Evolutionary conservation across 2,797 vertebrate species (phyloP).

Genomic region (Pitangus sulphuratus): DNA sequence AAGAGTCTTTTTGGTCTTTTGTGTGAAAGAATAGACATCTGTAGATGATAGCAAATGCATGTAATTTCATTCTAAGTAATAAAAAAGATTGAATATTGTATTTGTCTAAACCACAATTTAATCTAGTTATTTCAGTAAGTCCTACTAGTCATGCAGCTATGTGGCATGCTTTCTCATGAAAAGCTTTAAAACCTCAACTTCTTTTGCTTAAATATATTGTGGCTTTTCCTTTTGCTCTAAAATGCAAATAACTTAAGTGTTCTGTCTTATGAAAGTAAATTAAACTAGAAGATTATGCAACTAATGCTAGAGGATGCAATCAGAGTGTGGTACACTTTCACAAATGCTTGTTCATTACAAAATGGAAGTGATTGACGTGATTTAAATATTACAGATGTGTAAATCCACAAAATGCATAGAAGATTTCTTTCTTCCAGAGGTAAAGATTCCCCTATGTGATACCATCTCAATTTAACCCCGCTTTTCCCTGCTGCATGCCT

Average conservation of each 20-base stretch:
- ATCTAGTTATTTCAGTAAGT: not conserved
- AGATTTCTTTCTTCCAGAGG: not conserved
- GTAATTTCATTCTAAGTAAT: not conserved
- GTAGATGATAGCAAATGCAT: not conserved
- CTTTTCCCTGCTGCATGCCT: not conserved
- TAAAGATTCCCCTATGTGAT: not conserved
- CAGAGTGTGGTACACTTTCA: not conserved
- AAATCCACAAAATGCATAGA: not conserved
- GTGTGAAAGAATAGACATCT: not conserved
- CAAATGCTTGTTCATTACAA: not conserved
- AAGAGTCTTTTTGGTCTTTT: not conserved
- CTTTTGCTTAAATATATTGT: not conserved
- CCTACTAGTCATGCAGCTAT: not conserved
- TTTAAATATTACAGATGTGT: not conserved
- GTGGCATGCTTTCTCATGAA: not conserved
- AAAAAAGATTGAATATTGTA: not conserved
- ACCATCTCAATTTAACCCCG: not conserved
- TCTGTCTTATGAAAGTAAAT: not conserved
- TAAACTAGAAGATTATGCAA: not conserved
- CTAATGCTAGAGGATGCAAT: not conserved
- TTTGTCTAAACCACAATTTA: not conserved
- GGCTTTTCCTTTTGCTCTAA: not conserved
- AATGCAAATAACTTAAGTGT: not conserved
- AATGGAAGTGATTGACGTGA: not conserved
- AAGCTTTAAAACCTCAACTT: not conserved